These are phyloP conservation scores for Brachionus koreanus DNA, from an alignment of 1,140 invertebrate species.

Conservation along the genomic window DNA sequence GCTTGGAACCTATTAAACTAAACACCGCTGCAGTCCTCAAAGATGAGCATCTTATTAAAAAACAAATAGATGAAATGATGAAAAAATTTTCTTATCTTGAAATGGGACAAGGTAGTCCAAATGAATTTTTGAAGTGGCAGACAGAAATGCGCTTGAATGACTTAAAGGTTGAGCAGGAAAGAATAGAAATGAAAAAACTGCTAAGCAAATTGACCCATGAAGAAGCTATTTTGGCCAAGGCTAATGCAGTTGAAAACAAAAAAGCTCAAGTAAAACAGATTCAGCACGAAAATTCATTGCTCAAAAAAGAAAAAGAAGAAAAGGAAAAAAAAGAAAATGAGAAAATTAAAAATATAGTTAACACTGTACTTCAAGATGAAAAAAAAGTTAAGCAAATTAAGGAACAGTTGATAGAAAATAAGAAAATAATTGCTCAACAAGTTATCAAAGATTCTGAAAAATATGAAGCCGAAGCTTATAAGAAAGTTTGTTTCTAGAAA, in stretches of 20 bases:
- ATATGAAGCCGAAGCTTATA: not conserved
- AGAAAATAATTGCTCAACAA: constrained; percentile 30
- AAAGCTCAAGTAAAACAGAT: constrained; percentile 52
- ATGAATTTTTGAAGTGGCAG: constrained; percentile 57
- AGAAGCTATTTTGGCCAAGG: constrained; percentile 56
- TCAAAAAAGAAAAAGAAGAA: constrained; percentile 11
- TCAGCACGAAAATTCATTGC: constrained; percentile 51
- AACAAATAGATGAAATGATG: constrained; percentile 51
- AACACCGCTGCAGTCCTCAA: constrained; percentile 56
- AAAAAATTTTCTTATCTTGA: constrained; percentile 48
- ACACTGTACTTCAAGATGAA: constrained; percentile 55
- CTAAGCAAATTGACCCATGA: constrained; percentile 57
- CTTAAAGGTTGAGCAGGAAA: constrained; percentile 51
- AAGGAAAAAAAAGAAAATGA: constrained; percentile 23
- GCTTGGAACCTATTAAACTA: constrained; percentile 55
- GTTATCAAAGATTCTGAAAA: constrained; percentile 37
- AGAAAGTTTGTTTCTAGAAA: not conserved
- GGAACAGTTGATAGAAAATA: constrained; percentile 2
- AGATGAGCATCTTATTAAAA: constrained; percentile 56
- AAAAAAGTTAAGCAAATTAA: constrained; percentile 53
- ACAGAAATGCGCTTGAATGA: constrained; percentile 53
- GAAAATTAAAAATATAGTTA: constrained; percentile 21
- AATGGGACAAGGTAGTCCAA: constrained; percentile 53
- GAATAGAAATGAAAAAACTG: constrained; percentile 53
- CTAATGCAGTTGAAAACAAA: constrained; percentile 53